Base-by-base conservation (phyloP, 37 sponge, comb jelly and placozoan genomes). In the Sycon ciliatum region DNA sequence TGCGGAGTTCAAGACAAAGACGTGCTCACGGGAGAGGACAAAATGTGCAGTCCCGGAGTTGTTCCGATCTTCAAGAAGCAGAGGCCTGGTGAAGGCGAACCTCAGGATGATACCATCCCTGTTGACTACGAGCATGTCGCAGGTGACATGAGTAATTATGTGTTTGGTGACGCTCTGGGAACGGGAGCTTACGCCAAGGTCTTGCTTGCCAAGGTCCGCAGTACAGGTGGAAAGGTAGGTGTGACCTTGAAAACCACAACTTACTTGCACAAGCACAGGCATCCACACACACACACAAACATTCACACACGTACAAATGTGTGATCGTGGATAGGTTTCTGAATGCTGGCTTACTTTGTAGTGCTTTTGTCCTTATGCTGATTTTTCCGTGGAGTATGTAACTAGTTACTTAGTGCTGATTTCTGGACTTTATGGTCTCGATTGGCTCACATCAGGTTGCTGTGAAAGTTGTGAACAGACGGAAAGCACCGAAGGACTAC, bases 111-210 rank as follows among this genome's bases (percentile, higher is more conserved):
- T n/a, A n/a, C n/a, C n/a, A n/a, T n/a, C n/a, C n/a, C n/a, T n/a
- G n/a, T n/a, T n/a, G n/a, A n/a, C n/a, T n/a, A n/a, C n/a, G n/a
- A n/a, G n/a, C n/a, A n/a, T n/a, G n/a, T n/a, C n/a, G n/a, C n/a
- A n/a, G 53, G 53, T 20, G 53, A 85, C 37, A 32, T 32, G 1
- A 64, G 80, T 27, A 74, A 76, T 13, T 78, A 80, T 56, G 56
- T 72, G 3, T 65, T 68, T 24, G 89, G 85, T 9, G 69, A 71
- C 29, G 85, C 91, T 1, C 69, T 89, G 3, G 96, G 96, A 33
- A 82, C 70, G 5, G 96, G 96, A 18, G 85, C 90, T 20, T 95
- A 95, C 72, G 96, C 82, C 54, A 95, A 95, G 78, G 96, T 95
- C 56, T 87, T 87, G 46, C 60, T 49, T 6, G 84, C 87, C 32